These are phyloP conservation scores for Drosophila aff. DNA, from an alignment of 1,140 invertebrate species.

Conservation along the genomic window DNA sequence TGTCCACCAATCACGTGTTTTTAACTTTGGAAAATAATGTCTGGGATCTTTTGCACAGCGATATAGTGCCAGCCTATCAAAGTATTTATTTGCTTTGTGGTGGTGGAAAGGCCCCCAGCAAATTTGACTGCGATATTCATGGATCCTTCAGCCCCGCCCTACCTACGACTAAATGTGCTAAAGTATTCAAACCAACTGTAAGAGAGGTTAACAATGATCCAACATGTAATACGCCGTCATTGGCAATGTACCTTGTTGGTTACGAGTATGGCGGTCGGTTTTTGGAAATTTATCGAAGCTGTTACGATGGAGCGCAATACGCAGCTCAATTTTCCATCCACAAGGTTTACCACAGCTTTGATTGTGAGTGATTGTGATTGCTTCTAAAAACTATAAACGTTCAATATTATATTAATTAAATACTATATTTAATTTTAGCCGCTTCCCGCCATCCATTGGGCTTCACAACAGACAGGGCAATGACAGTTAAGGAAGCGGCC, in stretches of 20 bases:
- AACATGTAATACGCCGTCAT: background rate
- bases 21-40: background rate
- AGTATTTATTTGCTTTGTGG: conserved; percentile 5
- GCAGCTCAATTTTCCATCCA: conserved; percentile 38
- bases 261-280: conserved; percentile 1
- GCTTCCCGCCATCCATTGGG: no score
- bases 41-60: conserved; percentile 3
- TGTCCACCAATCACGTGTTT: conserved; percentile 2
- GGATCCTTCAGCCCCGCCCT: background rate
- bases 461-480: background rate
- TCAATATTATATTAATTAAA: background rate
- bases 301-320: conserved; percentile 4
- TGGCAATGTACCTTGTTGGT: conserved; percentile 30
- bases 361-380: conserved; percentile 18
- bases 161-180: conserved; percentile 1
- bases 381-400: background rate
- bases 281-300: conserved; percentile 50
- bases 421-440: background rate
- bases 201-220: background rate
- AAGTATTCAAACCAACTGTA: background rate
- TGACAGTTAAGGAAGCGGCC: background rate
- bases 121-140: background rate
- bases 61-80: background rate
- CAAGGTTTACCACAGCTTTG: conserved; percentile 4
- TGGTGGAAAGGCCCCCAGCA: accelerated